Evolutionary conservation across 2,888 invertebrate genomes (phyloP), one percentile per base, ranked within the genome.

Genomic region (Campaea margaritaria): DNA sequence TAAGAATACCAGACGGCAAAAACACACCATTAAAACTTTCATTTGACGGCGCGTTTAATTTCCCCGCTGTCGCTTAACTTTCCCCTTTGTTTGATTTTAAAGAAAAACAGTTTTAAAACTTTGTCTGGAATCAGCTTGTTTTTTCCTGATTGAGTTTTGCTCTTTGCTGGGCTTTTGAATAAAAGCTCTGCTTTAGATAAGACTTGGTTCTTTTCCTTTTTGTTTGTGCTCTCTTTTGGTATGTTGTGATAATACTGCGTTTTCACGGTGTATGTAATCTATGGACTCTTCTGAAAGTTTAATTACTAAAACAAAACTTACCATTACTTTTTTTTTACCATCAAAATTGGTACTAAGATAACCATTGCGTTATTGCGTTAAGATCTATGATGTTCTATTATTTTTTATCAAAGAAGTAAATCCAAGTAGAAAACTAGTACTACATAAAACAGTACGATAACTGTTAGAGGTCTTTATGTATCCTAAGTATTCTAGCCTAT

Each of bases 91-190:
- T 80, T 77, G 72, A 70, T 65, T 81, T 82, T 76, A 80, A 82
- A 82, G 78, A 81, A 82, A 84, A 82, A 83, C 82, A 81, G 76
- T 83, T 83, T 78, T 52, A 65, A 76, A 85, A 81, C 73, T 82
- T 79, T 62, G 57, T 64, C 65, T 70, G 66, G 67, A 67, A 67
- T 74, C 74, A 69, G 68, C 51, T 65, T 62, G 54, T 62, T 72
- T 78, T 71, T 76, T 70, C 61, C 45, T 71, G 69, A 76, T 78
- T 78, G 73, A 77, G 76, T 77, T 82, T 81, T 78, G 72, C 74
- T 80, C 67, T 76, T 71, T 58, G 67, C 65, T 73, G 66, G 64
- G 67, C 70, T 13, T 64, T 42, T 56, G 47, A 64, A 63, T 64
- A 59, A 64, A 62, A 67, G 63, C 57, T 50, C 50, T 58, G 36